Percentiles rank a stretch among this genome's conserved stretches.
Evolutionary conservation across 2,113 vertebrate species (phyloP).

Genomic region (Amazona guildingii): DNA sequence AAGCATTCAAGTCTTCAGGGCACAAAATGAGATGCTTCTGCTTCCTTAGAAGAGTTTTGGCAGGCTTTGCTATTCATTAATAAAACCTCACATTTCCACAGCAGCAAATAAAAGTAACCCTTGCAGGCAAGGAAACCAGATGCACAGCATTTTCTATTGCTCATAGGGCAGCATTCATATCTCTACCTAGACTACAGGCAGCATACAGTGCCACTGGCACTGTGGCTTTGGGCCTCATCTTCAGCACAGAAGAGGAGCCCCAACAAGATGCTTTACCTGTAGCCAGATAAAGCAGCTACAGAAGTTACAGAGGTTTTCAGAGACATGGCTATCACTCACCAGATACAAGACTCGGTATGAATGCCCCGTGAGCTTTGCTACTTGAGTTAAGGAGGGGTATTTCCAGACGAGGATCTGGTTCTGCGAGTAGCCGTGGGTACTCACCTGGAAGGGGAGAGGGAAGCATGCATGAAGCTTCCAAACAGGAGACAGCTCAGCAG

Average conservation of each 20-base stretch:
- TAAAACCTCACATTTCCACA: constrained; percentile 16
- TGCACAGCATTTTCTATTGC: neutral
- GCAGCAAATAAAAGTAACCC: neutral
- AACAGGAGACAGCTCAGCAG: neutral
- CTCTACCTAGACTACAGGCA: neutral
- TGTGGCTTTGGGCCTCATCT: neutral
- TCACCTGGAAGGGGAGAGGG: constrained; percentile 79
- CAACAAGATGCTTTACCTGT: accelerated
- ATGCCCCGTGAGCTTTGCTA: constrained; percentile 96
- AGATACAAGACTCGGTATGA: constrained; percentile 96
- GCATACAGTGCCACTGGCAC: neutral
- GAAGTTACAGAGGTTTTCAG: neutral
- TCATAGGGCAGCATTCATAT: neutral
- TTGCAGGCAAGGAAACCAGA: neutral
- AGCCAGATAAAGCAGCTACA: neutral
- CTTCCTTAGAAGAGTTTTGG: neutral
- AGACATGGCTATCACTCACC: constrained; percentile 68
- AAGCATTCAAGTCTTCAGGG: neutral
- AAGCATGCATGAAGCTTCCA: neutral
- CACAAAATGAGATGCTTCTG: neutral
- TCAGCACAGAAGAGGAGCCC: neutral
- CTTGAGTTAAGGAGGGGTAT: constrained; percentile 95
- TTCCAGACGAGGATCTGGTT: constrained; percentile 99
- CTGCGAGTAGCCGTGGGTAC: constrained; percentile 97
- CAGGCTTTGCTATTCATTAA: constrained; percentile 8